Evolutionary conservation across 1,140 invertebrate genomes (phyloP).

Genomic region (Atopsyche davidsoni): DNA sequence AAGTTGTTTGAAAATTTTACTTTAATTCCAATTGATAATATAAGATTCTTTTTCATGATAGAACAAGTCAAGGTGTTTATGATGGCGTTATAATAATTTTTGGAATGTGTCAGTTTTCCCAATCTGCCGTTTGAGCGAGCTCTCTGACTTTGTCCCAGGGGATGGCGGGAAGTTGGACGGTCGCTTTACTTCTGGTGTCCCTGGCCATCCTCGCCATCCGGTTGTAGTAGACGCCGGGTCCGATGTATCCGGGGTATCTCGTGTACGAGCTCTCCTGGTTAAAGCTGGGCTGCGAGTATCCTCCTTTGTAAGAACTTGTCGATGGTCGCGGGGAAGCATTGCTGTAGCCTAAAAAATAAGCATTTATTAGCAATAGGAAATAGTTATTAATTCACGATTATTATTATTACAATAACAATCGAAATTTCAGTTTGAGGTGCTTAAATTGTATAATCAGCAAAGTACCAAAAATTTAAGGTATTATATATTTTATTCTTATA

Average conservation of each 20-base stretch:
- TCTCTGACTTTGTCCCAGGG: conserved; percentile 68
- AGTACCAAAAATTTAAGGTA: too few relatives aligned
- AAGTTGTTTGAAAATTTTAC: too few relatives aligned
- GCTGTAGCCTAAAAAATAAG: conserved; percentile 37
- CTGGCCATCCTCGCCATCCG: conserved; percentile 44
- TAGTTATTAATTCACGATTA: conserved; percentile 3
- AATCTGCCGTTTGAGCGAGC: conserved; percentile 53
- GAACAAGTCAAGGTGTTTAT: too few relatives aligned
- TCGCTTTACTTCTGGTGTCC: conserved; percentile 37
- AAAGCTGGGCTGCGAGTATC: conserved; percentile 44
- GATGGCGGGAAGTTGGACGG: conserved; percentile 51
- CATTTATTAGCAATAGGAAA: conserved; percentile 6
- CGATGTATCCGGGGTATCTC: conserved; percentile 40
- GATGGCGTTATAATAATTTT: conserved; percentile 1
- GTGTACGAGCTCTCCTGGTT: conserved; percentile 42
- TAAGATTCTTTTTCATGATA: too few relatives aligned
- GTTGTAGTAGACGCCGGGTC: conserved; percentile 39
- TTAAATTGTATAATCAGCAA: too few relatives aligned
- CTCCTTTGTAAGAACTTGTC: conserved; percentile 46
- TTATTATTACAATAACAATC: too few relatives aligned
- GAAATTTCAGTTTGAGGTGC: too few relatives aligned
- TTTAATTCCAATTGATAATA: too few relatives aligned
- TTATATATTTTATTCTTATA: too few relatives aligned
- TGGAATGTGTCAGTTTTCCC: conserved; percentile 43
- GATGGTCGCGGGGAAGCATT: conserved; percentile 34